Conservation (phyloP, 64 coral and sea anemone species). For the Pocillopora verrucosa region DNA sequence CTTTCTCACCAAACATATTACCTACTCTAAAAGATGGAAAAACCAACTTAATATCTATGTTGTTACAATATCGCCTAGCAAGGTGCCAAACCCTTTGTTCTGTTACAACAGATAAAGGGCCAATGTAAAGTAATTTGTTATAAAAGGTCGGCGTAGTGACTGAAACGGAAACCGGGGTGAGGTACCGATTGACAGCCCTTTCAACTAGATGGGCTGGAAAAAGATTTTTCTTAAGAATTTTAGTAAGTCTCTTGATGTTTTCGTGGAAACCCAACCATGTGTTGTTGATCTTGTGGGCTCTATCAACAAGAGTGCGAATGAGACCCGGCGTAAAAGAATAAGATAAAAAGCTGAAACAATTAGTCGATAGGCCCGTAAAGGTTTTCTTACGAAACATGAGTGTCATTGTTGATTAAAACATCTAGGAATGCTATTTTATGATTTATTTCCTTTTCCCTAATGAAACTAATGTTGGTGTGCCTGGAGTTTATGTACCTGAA, state of each 20-base stretch:
- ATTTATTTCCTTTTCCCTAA: slow-evolving; percentile 20
- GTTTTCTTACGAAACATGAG: slow-evolving; percentile 15
- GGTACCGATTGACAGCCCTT: no score
- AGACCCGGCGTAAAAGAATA: neutral
- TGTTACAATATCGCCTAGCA: no score
- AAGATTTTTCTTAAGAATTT: no score
- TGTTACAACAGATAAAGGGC: no score
- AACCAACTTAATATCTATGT: slow-evolving; percentile 27
- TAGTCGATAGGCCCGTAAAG: slow-evolving; percentile 33
- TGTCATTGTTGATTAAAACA: slow-evolving; percentile 16
- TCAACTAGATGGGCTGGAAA: no score
- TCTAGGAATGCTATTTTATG: slow-evolving; percentile 14
- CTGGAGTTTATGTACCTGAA: neutral
- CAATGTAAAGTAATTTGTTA: no score
- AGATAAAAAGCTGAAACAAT: neutral
- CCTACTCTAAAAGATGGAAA: slow-evolving; percentile 19
- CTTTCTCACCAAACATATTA: slow-evolving; percentile 16
- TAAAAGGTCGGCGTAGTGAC: no score
- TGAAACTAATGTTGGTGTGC: slow-evolving; percentile 19
- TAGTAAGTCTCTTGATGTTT: no score
- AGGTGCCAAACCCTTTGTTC: no score
- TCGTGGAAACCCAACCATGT: no score
- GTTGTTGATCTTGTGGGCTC: no score
- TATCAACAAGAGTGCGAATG: neutral
- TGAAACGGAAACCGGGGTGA: no score